phyloP scores from a whole-genome alignment of 2,888 invertebrate species.

The Plutella xylostella region DNA sequence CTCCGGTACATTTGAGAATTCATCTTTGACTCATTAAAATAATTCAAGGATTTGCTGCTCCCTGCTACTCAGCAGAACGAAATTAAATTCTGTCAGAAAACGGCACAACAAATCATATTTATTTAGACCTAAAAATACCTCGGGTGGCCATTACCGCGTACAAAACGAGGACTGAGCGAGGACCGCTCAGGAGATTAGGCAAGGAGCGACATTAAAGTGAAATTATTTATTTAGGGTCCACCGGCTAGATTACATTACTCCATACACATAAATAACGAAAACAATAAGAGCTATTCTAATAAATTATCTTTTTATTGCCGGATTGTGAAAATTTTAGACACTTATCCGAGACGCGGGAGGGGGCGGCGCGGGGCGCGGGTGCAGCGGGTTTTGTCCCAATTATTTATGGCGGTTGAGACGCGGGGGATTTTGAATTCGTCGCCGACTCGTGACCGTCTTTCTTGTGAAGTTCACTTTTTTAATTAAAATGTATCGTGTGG shows the following conservation, averaged over 20 bases:
- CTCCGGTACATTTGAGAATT: conserved; percentile 36
- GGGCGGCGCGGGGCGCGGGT: conserved; percentile 20
- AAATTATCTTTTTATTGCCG: conserved; percentile 71
- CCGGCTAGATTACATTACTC: conserved; percentile 69
- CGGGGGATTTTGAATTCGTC: conserved; percentile 59
- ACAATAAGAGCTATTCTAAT: conserved; percentile 71
- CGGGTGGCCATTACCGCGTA: conserved; percentile 61
- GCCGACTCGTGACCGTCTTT: conserved; percentile 49
- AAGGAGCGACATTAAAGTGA: conserved; percentile 68
- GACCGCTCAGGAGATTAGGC: conserved; percentile 65
- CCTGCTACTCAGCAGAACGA: conserved; percentile 39
- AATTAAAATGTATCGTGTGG: conserved; percentile 60
- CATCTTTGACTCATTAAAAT: conserved; percentile 51
- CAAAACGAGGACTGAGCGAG: conserved; percentile 50
- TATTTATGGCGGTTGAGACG: conserved; percentile 67
- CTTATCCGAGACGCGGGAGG: conserved; percentile 56
- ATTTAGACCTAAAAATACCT: conserved; percentile 70
- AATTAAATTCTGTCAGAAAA: conserved; percentile 65
- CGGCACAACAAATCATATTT: conserved; percentile 68
- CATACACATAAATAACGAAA: conserved; percentile 70
- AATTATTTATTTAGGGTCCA: conserved; percentile 69
- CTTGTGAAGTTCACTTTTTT: conserved; percentile 60
- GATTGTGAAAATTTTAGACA: conserved; percentile 71
- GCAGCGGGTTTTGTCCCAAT: conserved; percentile 58
- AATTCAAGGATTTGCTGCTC: conserved; percentile 59